Conservation (phyloP, 2,888 invertebrate species). For the Lissonota sp. region DNA sequence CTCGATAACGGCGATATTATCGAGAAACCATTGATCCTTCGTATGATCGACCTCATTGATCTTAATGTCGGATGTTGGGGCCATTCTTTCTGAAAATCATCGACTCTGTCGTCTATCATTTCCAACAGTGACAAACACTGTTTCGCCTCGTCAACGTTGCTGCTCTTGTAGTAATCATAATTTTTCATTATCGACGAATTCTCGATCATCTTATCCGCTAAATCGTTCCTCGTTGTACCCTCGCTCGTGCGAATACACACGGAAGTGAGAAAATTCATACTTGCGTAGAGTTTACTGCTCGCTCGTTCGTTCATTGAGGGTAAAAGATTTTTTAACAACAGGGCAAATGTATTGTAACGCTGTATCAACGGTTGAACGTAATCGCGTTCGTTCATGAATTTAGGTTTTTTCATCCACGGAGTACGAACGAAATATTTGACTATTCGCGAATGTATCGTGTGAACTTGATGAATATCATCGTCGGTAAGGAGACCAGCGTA, state of each 20-base stretch:
- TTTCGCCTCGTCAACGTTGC: conserved; percentile 91
- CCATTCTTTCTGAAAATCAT: conserved; percentile 90
- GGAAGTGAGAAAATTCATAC: conserved; percentile 85
- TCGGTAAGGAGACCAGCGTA: conserved; percentile 82
- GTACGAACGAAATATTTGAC: conserved; percentile 86
- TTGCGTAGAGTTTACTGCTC: conserved; percentile 85
- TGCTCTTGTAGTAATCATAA: conserved; percentile 93
- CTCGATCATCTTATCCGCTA: conserved; percentile 25
- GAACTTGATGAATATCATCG: conserved; percentile 87
- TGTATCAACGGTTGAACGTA: conserved; percentile 86
- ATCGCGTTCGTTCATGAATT: conserved; percentile 80
- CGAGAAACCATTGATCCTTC: conserved; percentile 89
- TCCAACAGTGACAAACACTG: conserved; percentile 90
- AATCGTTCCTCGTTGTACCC: conserved; percentile 81
- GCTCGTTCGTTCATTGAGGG: conserved; percentile 85
- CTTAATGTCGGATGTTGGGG: conserved; percentile 95
- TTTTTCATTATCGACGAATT: conserved; percentile 8
- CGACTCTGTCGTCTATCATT: conserved; percentile 87
- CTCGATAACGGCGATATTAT: conserved; percentile 93
- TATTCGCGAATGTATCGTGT: conserved; percentile 87
- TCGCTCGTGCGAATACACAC: conserved; percentile 85
- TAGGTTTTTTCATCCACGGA: conserved; percentile 86
- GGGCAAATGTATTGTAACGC: conserved; percentile 87
- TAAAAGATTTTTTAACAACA: conserved; percentile 85
- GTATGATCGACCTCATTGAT: conserved; percentile 89